phyloP scores from a whole-genome alignment of 2,888 invertebrate species.

The Pandemis corylana region DNA sequence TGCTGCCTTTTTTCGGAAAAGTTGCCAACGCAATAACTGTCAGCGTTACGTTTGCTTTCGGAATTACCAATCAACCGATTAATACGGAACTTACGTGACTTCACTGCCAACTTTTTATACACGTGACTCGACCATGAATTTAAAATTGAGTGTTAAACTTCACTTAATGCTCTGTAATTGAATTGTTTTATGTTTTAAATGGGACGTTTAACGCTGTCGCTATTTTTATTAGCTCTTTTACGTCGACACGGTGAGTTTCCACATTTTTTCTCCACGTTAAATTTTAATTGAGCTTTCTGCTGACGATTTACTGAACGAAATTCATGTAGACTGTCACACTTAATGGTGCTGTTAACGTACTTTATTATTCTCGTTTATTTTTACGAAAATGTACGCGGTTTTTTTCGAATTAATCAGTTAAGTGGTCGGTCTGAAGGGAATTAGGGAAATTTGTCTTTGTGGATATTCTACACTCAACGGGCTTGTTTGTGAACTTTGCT shows the following conservation, averaged over 20 bases:
- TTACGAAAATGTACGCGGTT: slow-evolving; percentile 13
- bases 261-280: slow-evolving; percentile 32
- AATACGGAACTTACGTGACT: slow-evolving; percentile 50
- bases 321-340: slow-evolving; percentile 30
- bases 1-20: slow-evolving; percentile 54
- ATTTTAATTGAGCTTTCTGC: slow-evolving; percentile 29
- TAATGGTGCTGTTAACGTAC: slow-evolving; percentile 25
- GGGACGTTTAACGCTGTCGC: slow-evolving; percentile 26
- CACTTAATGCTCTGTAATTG: slow-evolving; percentile 34
- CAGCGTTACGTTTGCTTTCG: slow-evolving; percentile 59
- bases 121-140: slow-evolving; percentile 58
- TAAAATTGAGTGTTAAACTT: slow-evolving; percentile 66
- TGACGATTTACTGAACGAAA: slow-evolving; percentile 33
- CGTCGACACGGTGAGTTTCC: slow-evolving; percentile 27
- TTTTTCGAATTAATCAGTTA: slow-evolving; percentile 23
- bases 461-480: neutral
- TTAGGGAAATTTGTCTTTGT: slow-evolving; percentile 8
- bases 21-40: slow-evolving; percentile 52
- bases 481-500: slow-evolving; percentile 1
- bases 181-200: slow-evolving; percentile 36
- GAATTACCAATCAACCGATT: slow-evolving; percentile 63
- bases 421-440: slow-evolving; percentile 11
- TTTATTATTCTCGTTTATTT: slow-evolving; percentile 34
- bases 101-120: slow-evolving; percentile 49
- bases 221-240: slow-evolving; percentile 29